These are phyloP conservation scores for Solenodon paradoxus DNA, from an alignment of 2,113 vertebrate genomes.

Conservation along the genomic window DNA sequence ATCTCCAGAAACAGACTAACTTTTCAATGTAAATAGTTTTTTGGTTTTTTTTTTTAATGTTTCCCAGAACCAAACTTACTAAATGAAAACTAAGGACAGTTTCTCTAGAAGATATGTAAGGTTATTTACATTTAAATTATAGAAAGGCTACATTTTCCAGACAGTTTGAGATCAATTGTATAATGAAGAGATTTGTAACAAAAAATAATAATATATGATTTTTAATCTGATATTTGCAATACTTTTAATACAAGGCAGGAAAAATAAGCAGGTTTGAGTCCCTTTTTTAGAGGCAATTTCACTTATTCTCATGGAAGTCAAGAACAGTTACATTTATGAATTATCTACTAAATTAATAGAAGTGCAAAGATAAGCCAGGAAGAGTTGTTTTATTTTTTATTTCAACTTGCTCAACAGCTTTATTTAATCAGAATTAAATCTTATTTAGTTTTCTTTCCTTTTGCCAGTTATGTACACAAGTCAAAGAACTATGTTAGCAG, in stretches of 20 bases:
- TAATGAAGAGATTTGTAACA: background rate
- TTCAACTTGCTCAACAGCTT: no score
- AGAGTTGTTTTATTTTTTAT: no score
- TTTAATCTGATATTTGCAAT: background rate
- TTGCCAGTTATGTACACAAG: no score
- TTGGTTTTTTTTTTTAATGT: background rate
- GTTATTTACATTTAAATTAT: background rate
- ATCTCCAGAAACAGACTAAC: background rate
- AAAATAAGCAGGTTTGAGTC: background rate
- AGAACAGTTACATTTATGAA: background rate
- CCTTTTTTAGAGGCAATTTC: background rate
- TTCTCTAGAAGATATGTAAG: background rate
- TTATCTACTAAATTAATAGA: background rate
- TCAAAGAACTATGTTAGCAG: no score
- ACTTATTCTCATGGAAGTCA: background rate
- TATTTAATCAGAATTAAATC: no score
- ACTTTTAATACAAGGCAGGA: background rate
- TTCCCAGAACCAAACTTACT: background rate
- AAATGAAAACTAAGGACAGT: slow-evolving; percentile 5
- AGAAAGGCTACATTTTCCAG: background rate
- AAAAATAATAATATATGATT: slow-evolving; percentile 30
- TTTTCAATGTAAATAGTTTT: background rate
- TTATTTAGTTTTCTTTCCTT: no score
- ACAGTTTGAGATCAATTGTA: background rate
- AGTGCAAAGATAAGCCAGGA: background rate